Base-by-base conservation (phyloP, 2,797 vertebrate genomes). In the Kryptolebias ocellatus region DNA sequence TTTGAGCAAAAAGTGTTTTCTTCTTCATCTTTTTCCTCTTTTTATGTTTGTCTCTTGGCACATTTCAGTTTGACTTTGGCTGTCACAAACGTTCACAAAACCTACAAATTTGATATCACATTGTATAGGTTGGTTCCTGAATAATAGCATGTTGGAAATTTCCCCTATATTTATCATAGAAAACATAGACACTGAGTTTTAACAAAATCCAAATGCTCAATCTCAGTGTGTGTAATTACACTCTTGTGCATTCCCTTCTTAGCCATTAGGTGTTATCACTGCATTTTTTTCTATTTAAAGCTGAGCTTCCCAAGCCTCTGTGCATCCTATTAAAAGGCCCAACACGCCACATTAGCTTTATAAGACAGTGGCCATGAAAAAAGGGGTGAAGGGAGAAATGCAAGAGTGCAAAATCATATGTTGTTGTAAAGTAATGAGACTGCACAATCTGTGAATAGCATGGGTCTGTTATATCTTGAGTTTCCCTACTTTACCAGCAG, bases 261-360 rank as follows among this genome's bases (percentile, higher is more conserved):
- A 68, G 64, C 80, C 83, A 86, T 87, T 79, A 83, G 73, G 74
- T 46, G 67, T 91, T 89, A 90, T 85, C 77, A 24, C 81, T 72
- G 67, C 71, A 84, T 75, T 74, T 92, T 94, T 93, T 94, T 94
- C 94, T 95, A 95, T 96, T 95, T 94, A 94, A 93, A 89, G 94
- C 92, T 89, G 90, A 85, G 86, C 94, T 94, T 95, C 92, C 92
- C 90, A 54, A 84, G 89, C 89, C 92, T 91, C 86, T 93, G 89
- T 93, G 94, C 94, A 95, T 94, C 92, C 91, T 94, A 96, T 96
- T 95, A 95, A 96, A 94, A 93, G 90, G 91, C 92, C 95, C 90
- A 95, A 94, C 93, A 94, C 89, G 90, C 91, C 53, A 87, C 83
- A 95, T 97, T 96, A 96, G 92, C 94, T 95, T 95, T 83, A 94